Evolutionary conservation across 2,797 vertebrate genomes (phyloP).

Genomic region (Hirundo rustica): DNA sequence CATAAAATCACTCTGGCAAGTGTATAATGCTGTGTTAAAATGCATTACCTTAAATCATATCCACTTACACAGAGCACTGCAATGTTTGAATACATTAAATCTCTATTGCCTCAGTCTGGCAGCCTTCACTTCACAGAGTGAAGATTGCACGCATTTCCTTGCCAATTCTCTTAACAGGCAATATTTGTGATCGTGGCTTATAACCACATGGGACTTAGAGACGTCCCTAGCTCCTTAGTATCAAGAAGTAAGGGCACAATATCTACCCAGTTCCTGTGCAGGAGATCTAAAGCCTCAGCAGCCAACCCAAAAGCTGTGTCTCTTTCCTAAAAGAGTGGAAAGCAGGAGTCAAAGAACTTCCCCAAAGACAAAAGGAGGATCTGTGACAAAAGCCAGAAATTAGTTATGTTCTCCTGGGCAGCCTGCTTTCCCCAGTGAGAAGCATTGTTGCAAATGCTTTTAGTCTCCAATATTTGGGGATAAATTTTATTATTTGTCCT

Average conservation of each 20-base stretch:
- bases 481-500: background rate
- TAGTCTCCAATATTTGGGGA: background rate
- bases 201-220: background rate
- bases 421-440: background rate
- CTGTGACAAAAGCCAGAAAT: background rate
- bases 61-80: slow-evolving; percentile 25
- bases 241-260: background rate
- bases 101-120: background rate
- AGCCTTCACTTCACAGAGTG: background rate
- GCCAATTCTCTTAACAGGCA: background rate
- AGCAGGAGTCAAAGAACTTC: background rate
- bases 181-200: background rate
- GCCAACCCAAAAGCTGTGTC: background rate
- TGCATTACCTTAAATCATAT: slow-evolving; percentile 65
- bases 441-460: background rate
- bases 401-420: background rate
- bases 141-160: background rate
- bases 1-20: slow-evolving; percentile 55
- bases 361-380: background rate
- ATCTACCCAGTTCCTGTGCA: background rate
- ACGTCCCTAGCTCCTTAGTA: background rate
- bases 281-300: background rate
- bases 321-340: background rate
- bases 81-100: slow-evolving; percentile 52
- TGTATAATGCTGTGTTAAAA: slow-evolving; percentile 60